A percentile compares a stretch with the other conserved stretches of the same genome.
Evolutionary conservation across 2,113 vertebrate species (phyloP).

Genomic region (Aspidoscelis tigris): DNA sequence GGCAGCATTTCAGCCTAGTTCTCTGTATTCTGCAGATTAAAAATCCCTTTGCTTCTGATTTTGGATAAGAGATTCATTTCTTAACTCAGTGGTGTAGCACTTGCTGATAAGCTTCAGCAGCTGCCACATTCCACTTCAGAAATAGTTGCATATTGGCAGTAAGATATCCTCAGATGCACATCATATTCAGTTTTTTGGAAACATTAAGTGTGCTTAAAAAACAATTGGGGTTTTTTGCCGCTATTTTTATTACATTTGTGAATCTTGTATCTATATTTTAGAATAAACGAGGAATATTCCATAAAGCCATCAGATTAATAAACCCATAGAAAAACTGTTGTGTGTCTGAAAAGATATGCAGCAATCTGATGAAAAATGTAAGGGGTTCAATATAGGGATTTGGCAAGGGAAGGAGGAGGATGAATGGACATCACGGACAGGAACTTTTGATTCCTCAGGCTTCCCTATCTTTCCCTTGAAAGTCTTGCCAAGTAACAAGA

Average conservation of each 20-base stretch:
- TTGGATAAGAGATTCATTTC: constrained; percentile 51
- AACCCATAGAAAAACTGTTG: background rate
- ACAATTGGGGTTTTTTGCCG: constrained; percentile 78
- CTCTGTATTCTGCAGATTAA: constrained; percentile 60
- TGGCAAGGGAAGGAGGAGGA: too few species aligned
- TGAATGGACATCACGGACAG: too few species aligned
- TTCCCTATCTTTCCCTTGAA: too few species aligned
- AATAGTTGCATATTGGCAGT: constrained; percentile 42
- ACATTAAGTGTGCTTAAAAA: constrained; percentile 72
- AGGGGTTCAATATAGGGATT: background rate
- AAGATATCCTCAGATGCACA: constrained; percentile 55
- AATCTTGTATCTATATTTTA: background rate
- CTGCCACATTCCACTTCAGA: constrained; percentile 45
- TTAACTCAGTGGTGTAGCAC: constrained; percentile 29
- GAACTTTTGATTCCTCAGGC: too few species aligned
- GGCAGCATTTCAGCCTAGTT: constrained; percentile 53
- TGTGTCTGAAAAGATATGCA: background rate
- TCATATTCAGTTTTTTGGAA: constrained; percentile 75
- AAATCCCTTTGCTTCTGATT: constrained; percentile 47
- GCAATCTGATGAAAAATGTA: background rate
- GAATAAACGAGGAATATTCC: constrained; percentile 7
- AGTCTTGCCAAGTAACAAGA: too few species aligned
- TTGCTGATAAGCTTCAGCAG: constrained; percentile 42
- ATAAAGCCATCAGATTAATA: background rate
- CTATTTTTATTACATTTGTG: constrained; percentile 69